Evolutionary conservation across 2,888 invertebrate species (phyloP), one percentile per base, ranked within the genome.

Genomic region (Tetranychus piercei): DNA sequence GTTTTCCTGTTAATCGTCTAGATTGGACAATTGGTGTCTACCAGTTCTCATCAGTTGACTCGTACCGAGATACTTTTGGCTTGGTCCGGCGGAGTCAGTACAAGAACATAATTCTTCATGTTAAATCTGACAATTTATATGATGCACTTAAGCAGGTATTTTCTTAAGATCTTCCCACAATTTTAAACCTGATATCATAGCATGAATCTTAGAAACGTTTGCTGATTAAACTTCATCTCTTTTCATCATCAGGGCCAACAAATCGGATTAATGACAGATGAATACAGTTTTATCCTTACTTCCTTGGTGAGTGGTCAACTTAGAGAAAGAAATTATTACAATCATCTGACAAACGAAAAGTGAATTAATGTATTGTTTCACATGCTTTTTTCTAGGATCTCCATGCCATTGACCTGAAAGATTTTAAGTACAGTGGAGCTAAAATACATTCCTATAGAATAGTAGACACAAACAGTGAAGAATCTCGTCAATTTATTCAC

Each of bases 401-500:
- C 9, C 71, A 71, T 45, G 45, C 71, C 15, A 71, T 71, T 11
- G 71, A 71, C 45, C 34, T 71, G 71, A 34, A 71, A 20, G 71
- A 71, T 44, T 71, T 71, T 44, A 71, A 71, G 34, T 71, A 71
- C 45, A n/a, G 18, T 34, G 34, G 45, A 34, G 71, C 71, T 6
- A 23, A 69, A 9, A 23, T 69, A 69, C 34, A 69, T 69, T 69
- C 69, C 20, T 69, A 23, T 20, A 20, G 69, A 20, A 20, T 69
- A 55, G 55, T 55, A 55, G 55, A 55, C 55, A 55, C 55, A 55
- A 55, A 9, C 55, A 55, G 55, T 15, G 55, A 55, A 15, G 55
- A 55, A 55, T 55, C 55, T 15, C 55, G 55, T 55, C 55, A 55
- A 55, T 55, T 55, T 55, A 55, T 55, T 55, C 55, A 55, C 55